A percentile compares a stretch with the other conserved stretches of the same genome.
phyloP scores from a whole-genome alignment of 2,888 invertebrate species.

The Stratiomys singularior region DNA sequence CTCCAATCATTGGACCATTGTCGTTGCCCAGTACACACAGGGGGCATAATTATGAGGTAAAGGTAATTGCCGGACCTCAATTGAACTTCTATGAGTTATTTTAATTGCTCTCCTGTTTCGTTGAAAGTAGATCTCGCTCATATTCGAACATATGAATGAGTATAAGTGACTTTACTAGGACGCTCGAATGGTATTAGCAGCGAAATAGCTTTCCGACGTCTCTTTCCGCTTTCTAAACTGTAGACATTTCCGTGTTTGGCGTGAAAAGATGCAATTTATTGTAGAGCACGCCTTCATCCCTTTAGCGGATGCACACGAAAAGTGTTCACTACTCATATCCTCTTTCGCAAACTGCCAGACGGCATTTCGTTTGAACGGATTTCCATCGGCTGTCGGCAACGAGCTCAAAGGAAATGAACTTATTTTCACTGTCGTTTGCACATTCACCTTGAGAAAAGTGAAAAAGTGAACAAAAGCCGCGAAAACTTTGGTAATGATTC shows the following conservation, averaged over 20 bases:
- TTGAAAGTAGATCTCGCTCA: slow-evolving; percentile 16
- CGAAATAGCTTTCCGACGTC: neutral
- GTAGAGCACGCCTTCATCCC: slow-evolving; percentile 26
- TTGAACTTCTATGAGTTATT: slow-evolving; percentile 37
- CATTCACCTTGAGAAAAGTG: neutral
- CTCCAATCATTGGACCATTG: neutral
- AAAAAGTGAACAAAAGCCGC: neutral
- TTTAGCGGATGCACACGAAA: slow-evolving; percentile 28
- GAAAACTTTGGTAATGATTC: neutral
- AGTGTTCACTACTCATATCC: slow-evolving; percentile 28
- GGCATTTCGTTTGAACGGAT: neutral
- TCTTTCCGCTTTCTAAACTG: neutral
- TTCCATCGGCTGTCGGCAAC: neutral
- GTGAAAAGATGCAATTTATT: slow-evolving; percentile 3
- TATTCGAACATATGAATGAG: neutral
- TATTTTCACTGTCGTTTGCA: neutral
- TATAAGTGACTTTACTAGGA: too few species aligned
- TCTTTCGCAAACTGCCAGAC: neutral
- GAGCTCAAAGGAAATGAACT: neutral
- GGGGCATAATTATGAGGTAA: slow-evolving; percentile 28
- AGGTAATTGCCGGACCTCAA: slow-evolving; percentile 32
- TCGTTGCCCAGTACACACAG: neutral
- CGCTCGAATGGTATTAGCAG: neutral
- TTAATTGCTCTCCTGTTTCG: slow-evolving; percentile 30
- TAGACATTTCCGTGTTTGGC: slow-evolving; percentile 22